These are phyloP conservation scores for Esox lucius DNA, from an alignment of 2,797 vertebrate species.

Conservation along the genomic window DNA sequence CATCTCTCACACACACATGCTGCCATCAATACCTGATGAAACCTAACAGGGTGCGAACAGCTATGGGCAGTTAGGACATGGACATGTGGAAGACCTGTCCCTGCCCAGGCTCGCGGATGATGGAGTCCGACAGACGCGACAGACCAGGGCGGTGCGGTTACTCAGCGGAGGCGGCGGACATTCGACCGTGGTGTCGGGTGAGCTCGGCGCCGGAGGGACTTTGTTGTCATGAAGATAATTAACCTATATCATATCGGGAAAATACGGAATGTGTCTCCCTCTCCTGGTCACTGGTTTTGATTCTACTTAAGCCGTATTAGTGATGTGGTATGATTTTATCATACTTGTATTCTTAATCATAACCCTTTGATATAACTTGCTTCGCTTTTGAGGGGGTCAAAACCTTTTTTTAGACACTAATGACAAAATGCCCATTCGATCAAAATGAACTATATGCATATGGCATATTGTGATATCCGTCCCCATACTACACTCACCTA, in stretches of 20 bases:
- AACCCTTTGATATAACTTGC: too few species aligned
- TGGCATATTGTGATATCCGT: too few species aligned
- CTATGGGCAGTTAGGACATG: slow-evolving; percentile 89
- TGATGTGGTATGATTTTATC: too few species aligned
- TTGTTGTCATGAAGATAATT: neutral
- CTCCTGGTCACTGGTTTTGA: slow-evolving; percentile 24
- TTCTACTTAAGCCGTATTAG: neutral
- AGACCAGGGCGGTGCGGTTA: slow-evolving; percentile 45
- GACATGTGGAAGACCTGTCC: slow-evolving; percentile 80
- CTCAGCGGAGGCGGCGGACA: slow-evolving; percentile 89
- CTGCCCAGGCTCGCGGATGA: slow-evolving; percentile 67
- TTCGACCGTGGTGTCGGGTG: slow-evolving; percentile 82
- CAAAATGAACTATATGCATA: too few species aligned
- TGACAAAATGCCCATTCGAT: too few species aligned
- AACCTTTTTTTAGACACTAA: too few species aligned
- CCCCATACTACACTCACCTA: too few species aligned
- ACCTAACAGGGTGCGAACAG: slow-evolving; percentile 88
- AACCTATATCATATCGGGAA: neutral
- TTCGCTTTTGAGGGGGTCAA: too few species aligned
- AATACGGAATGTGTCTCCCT: slow-evolving; percentile 8
- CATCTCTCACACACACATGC: neutral
- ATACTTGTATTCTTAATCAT: too few species aligned
- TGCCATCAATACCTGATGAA: neutral
- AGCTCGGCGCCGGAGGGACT: neutral
- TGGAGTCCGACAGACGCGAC: slow-evolving; percentile 22